Conservation (phyloP, 2,797 vertebrate genomes). For the Lateolabrax maculatus region DNA sequence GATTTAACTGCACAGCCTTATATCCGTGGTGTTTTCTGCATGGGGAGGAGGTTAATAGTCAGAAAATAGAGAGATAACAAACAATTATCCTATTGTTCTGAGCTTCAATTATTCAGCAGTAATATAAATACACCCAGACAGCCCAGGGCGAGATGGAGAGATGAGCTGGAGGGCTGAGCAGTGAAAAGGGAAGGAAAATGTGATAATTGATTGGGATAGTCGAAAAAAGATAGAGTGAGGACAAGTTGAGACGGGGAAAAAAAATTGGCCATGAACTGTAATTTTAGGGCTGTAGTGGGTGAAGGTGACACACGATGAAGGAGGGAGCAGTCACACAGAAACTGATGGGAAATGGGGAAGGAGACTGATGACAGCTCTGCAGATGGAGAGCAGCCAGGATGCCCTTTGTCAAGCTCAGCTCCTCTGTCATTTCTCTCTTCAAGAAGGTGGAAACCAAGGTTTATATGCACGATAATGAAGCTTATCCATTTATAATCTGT, state of each 20-base stretch:
- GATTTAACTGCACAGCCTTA: background rate
- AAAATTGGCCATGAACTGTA: constrained; percentile 33
- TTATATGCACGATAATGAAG: constrained; percentile 9
- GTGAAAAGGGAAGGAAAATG: constrained; percentile 31
- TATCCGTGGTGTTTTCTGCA: background rate
- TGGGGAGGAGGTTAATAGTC: constrained; percentile 36
- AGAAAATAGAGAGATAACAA: constrained; percentile 40
- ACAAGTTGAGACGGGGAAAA: constrained; percentile 32
- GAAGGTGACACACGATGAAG: constrained; percentile 58
- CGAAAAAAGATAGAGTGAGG: constrained; percentile 17
- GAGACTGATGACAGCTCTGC: constrained; percentile 40
- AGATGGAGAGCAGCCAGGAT: constrained; percentile 33
- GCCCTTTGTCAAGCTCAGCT: constrained; percentile 27
- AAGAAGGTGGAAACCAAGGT: constrained; percentile 1
- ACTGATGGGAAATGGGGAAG: constrained; percentile 2
- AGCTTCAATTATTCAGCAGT: constrained; percentile 62
- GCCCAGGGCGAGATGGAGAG: constrained; percentile 10
- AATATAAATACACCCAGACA: constrained; percentile 57
- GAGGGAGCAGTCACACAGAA: constrained; percentile 23
- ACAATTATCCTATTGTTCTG: constrained; percentile 51
- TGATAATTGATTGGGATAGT: constrained; percentile 60
- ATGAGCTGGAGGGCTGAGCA: constrained; percentile 3
- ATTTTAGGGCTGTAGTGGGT: constrained; percentile 48
- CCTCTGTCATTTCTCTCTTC: constrained; percentile 12
- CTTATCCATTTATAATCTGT: constrained; percentile 20